These are phyloP conservation scores for Antheraea pernyi DNA, from an alignment of 1,140 invertebrate genomes.

Conservation along the genomic window DNA sequence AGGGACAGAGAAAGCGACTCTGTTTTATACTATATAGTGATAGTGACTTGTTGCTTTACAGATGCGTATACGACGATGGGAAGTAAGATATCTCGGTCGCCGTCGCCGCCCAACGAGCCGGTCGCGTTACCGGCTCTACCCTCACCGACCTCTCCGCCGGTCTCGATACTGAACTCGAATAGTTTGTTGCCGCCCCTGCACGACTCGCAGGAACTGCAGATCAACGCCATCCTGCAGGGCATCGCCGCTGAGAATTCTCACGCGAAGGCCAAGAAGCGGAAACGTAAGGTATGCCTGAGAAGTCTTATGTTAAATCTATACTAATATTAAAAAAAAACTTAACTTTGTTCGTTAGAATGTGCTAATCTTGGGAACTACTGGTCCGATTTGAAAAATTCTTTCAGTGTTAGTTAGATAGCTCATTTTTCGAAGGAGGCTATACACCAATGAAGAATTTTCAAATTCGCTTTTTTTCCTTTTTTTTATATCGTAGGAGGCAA, in stretches of 20 bases:
- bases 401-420: no score
- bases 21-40: no score
- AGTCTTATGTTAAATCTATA: no score
- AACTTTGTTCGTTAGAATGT: no score
- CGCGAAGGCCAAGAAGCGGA: constrained; percentile 39
- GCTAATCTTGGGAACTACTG: no score
- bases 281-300: constrained; percentile 40
- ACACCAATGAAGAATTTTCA: no score
- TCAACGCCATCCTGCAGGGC: constrained; percentile 72
- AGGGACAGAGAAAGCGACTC: no score
- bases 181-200: constrained; percentile 21
- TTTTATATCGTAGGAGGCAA: no score
- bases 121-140: constrained; percentile 45
- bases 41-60: constrained; percentile 22
- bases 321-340: no score
- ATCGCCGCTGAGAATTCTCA: constrained; percentile 59
- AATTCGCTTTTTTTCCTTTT: no score
- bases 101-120: constrained; percentile 18
- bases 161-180: not conserved
- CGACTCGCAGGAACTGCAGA: constrained; percentile 69
- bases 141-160: constrained; percentile 2
- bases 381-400: no score
- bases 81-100: constrained; percentile 41
- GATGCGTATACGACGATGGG: constrained; percentile 76
- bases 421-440: no score